Evolutionary conservation across 2,888 invertebrate species (phyloP).

Genomic region (Diarsia dahlii): DNA sequence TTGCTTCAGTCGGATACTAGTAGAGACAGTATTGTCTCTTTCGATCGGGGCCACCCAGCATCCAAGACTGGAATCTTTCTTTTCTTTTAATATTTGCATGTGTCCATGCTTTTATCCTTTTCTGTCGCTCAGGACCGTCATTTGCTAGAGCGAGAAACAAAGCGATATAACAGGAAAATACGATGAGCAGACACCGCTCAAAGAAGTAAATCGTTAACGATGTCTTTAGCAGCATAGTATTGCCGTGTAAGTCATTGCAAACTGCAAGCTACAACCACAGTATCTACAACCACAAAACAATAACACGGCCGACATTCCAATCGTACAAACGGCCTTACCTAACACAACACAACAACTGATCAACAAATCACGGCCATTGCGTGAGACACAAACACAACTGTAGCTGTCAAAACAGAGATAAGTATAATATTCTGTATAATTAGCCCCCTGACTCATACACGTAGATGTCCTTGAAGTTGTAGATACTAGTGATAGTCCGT

Average conservation of each 20-base stretch:
- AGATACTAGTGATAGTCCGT: slow-evolving; percentile 32
- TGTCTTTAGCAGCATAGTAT: not conserved
- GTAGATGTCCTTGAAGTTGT: slow-evolving; percentile 37
- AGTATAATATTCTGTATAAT: no score
- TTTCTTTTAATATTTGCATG: not conserved
- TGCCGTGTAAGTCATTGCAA: not conserved
- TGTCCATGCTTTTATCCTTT: not conserved
- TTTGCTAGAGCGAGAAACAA: not conserved
- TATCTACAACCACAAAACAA: slow-evolving; percentile 1
- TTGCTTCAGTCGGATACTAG: not conserved
- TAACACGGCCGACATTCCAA: slow-evolving; percentile 8
- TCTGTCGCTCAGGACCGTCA: not conserved
- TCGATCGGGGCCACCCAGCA: not conserved
- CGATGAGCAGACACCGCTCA: not conserved
- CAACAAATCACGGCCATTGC: slow-evolving; percentile 28
- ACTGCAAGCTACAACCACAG: not conserved
- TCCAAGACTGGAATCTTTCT: not conserved
- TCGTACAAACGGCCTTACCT: slow-evolving; percentile 25
- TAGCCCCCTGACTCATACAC: slow-evolving; percentile 34
- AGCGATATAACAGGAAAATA: not conserved
- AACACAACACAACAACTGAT: slow-evolving; percentile 9
- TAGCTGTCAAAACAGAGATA: slow-evolving; percentile 48
- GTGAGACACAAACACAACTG: slow-evolving; percentile 28
- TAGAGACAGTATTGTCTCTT: slow-evolving; percentile 7
- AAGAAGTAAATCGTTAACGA: no score